These are phyloP conservation scores for Spicauda simplicius DNA, from an alignment of 2,888 invertebrate genomes.

Conservation along the genomic window DNA sequence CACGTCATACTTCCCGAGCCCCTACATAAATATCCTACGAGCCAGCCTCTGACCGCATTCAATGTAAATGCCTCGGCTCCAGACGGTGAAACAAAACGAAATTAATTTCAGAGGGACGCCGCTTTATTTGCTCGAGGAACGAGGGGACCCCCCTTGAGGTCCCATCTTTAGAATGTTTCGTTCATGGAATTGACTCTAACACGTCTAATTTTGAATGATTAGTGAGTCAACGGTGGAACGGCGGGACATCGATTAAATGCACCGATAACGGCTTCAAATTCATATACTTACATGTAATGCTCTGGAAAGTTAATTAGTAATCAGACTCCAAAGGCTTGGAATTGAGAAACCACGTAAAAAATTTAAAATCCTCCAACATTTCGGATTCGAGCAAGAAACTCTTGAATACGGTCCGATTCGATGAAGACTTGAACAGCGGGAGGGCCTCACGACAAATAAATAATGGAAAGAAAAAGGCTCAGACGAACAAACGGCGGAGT, in stretches of 20 bases:
- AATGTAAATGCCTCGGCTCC: conserved; percentile 81
- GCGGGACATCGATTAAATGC: conserved; percentile 63
- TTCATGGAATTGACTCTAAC: conserved; percentile 63
- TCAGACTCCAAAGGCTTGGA: conserved; percentile 16
- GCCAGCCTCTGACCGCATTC: conserved; percentile 81
- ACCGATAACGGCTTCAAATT: conserved; percentile 51
- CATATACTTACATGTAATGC: conserved; percentile 9
- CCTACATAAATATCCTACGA: conserved; percentile 81
- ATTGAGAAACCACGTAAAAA: conserved; percentile 45
- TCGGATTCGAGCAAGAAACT: conserved; percentile 39
- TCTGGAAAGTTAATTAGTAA: conserved; percentile 26
- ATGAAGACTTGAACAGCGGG: conserved; percentile 56
- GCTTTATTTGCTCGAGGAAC: conserved; percentile 75
- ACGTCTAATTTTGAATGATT: conserved; percentile 67
- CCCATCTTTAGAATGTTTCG: conserved; percentile 67
- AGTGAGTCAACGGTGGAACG: conserved; percentile 61
- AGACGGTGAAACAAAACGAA: conserved; percentile 83
- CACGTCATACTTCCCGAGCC: conserved; percentile 78
- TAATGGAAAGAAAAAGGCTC: conserved; percentile 55
- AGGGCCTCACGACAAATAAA: conserved; percentile 63
- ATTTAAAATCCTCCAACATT: conserved; percentile 23
- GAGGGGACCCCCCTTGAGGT: conserved; percentile 77
- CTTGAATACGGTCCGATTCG: conserved; percentile 51
- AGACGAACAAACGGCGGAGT: conserved; percentile 46
- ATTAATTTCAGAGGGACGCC: conserved; percentile 81